Conservation (phyloP, 2,888 invertebrate species). For the Plutella xylostella region DNA sequence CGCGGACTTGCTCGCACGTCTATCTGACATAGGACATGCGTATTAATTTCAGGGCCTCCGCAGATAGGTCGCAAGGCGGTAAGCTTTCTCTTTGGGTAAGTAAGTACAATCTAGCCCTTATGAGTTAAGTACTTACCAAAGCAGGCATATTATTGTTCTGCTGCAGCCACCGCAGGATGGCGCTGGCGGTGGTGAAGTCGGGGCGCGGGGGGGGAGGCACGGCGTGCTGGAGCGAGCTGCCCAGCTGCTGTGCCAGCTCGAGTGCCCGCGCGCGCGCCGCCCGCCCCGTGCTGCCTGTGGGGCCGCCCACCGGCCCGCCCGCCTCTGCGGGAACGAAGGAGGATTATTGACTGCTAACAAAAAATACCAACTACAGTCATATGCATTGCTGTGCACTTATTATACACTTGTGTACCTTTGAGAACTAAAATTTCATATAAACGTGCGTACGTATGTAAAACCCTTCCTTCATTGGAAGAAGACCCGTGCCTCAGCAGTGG, state of each 20-base stretch:
- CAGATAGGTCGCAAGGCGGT: too few relatives aligned
- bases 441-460: too few relatives aligned
- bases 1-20: background rate
- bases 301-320: constrained; percentile 34
- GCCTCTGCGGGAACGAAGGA: constrained; percentile 34
- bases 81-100: too few relatives aligned
- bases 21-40: too few relatives aligned
- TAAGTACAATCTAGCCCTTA: too few relatives aligned
- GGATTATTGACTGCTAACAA: background rate
- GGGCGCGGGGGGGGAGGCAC: constrained; percentile 74
- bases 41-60: too few relatives aligned
- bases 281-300: constrained; percentile 41
- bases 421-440: too few relatives aligned
- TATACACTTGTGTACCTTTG: too few relatives aligned
- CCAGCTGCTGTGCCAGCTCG: constrained; percentile 74
- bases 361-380: too few relatives aligned
- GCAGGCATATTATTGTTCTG: constrained; percentile 61
- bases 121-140: constrained; percentile 40
- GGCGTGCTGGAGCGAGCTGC: constrained; percentile 73
- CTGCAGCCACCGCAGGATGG: constrained; percentile 76
- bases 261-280: constrained; percentile 65
- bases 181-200: constrained; percentile 74
- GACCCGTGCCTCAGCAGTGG: too few relatives aligned
- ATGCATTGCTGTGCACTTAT: too few relatives aligned
- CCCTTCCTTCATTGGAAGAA: too few relatives aligned